A percentile compares a stretch with the other conserved stretches of the same genome.
Conservation (phyloP, 2,888 invertebrate genomes). For the Eupeodes latifasciatus region DNA sequence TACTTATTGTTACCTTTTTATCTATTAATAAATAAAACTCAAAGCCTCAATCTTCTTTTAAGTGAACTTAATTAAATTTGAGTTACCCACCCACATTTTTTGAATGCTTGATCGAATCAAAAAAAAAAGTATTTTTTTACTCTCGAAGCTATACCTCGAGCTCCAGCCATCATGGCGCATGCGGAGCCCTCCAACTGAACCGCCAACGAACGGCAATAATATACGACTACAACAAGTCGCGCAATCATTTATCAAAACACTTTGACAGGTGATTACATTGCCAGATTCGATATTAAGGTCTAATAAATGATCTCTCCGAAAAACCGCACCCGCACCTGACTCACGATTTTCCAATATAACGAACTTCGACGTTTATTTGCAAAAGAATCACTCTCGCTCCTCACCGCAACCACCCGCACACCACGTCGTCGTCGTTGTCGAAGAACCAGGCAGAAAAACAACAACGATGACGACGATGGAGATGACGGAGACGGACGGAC, state of each 20-base stretch:
- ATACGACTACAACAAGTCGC: constrained; percentile 47
- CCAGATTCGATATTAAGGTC: constrained; percentile 66
- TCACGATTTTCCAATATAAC: constrained; percentile 63
- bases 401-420: background rate
- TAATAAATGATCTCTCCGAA: constrained; percentile 71
- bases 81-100: constrained; percentile 56
- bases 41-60: constrained; percentile 60
- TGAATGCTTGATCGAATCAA: constrained; percentile 37
- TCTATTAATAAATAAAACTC: constrained; percentile 23
- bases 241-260: constrained; percentile 75
- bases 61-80: constrained; percentile 71
- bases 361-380: constrained; percentile 49
- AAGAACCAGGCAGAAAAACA: background rate
- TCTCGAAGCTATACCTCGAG: background rate
- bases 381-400: background rate
- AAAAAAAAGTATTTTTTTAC: background rate
- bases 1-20: constrained; percentile 13
- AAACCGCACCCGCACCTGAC: constrained; percentile 76
- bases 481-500: constrained; percentile 5
- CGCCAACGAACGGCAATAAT: background rate
- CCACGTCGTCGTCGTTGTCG: background rate
- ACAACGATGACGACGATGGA: too few species aligned
- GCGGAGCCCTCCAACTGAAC: background rate
- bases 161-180: constrained; percentile 7
- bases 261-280: constrained; percentile 76